Evolutionary conservation across 2,113 vertebrate species (phyloP).

Genomic region (Zonotrichia leucophrys): DNA sequence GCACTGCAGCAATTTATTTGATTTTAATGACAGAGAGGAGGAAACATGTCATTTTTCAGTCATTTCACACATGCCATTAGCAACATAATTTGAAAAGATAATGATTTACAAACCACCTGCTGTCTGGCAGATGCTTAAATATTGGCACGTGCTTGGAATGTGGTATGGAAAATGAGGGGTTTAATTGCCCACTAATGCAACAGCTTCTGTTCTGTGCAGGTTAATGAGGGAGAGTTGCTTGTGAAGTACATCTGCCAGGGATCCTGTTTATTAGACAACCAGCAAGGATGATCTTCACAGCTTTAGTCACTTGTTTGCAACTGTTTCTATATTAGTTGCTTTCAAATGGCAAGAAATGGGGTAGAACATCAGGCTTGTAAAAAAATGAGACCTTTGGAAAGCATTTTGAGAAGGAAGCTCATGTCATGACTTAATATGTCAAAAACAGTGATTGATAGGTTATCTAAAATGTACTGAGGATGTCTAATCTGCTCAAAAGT

Average conservation of each 20-base stretch:
- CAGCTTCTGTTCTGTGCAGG: not conserved
- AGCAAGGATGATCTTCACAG: not conserved
- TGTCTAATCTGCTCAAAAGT: not conserved
- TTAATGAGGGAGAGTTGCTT: not conserved
- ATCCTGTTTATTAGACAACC: not conserved
- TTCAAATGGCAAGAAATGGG: not conserved
- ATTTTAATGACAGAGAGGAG: constrained; percentile 48
- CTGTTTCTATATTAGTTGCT: not conserved
- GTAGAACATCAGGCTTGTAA: not conserved
- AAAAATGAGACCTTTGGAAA: not conserved
- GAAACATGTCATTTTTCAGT: constrained; percentile 54
- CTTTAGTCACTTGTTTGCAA: not conserved
- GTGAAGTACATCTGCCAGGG: not conserved
- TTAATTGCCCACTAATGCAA: constrained; percentile 25
- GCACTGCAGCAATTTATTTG: constrained; percentile 27
- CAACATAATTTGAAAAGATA: constrained; percentile 50
- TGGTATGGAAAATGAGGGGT: not conserved
- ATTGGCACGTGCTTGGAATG: constrained; percentile 23
- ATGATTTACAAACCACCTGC: constrained; percentile 60
- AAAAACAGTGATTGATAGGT: not conserved
- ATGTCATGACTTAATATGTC: not conserved
- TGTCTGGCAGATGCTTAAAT: constrained; percentile 59
- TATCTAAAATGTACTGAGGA: not conserved
- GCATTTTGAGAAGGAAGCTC: not conserved
- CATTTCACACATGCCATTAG: constrained; percentile 57